Base-by-base conservation (phyloP, 2,888 invertebrate genomes). In the Agonum fuliginosum region DNA sequence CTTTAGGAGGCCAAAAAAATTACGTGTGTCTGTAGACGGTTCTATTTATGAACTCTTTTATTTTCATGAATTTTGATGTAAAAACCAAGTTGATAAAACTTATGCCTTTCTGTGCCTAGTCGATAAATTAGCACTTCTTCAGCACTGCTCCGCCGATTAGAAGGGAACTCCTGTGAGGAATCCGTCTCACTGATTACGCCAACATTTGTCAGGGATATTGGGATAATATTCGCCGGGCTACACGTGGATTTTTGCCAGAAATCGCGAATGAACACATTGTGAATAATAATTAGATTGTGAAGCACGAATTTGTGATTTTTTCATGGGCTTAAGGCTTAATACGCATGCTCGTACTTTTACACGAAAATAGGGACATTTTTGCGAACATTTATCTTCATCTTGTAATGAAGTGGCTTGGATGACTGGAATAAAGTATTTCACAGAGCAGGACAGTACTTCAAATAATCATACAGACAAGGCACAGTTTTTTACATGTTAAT, bases 141-240 rank as follows among this genome's bases (percentile, higher is more conserved):
- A n/a, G n/a, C n/a, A n/a, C n/a, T n/a, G n/a, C n/a, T n/a, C n/a
- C n/a, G n/a, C n/a, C n/a, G n/a, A n/a, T n/a, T n/a, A n/a, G n/a
- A n/a, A n/a, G n/a, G n/a, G n/a, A n/a, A n/a, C n/a, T n/a, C n/a
- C n/a, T n/a, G n/a, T n/a, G n/a, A n/a, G n/a, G n/a, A n/a, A n/a
- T n/a, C n/a, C n/a, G n/a, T n/a, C n/a, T n/a, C n/a, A n/a, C 46
- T 73, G 73, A 73, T 73, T 73, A 73, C 41, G 37, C 6, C 22
- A 22, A 46, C 41, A 74, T 65, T 74, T 74, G 62, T 74, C 74
- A 65, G 74, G 62, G 43, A 73, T 73, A 73, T 54, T 58, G 48
- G 73, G 58, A 74, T 58, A 65, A 74, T 65, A 74, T 65, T 74
- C 43, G 65, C 27, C 58, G 62, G n/a, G n/a, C 30, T 71, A 30